phyloP scores from a whole-genome alignment of 2,797 vertebrate genomes.

The Poeciliopsis presidionis region DNA sequence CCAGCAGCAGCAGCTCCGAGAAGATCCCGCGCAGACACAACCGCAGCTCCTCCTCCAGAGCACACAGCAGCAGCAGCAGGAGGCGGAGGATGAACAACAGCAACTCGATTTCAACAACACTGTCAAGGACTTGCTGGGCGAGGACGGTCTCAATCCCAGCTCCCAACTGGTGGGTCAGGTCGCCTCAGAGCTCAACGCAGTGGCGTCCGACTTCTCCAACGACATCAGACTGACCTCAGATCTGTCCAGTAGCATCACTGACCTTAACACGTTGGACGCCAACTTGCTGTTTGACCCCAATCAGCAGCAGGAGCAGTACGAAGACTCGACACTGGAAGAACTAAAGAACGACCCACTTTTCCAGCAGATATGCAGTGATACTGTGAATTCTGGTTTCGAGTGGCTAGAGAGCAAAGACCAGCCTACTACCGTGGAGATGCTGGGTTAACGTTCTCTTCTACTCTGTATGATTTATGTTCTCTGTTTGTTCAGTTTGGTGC shows the following conservation, averaged over 20 bases:
- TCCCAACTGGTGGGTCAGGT: conserved; percentile 95
- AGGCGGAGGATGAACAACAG: conserved; percentile 77
- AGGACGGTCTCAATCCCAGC: conserved; percentile 92
- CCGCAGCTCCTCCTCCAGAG: conserved; percentile 80
- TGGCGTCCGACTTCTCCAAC: conserved; percentile 93
- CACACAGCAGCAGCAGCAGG: conserved; percentile 79
- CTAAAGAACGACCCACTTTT: conserved; percentile 99
- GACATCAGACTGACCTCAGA: conserved; percentile 98
- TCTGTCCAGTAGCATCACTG: conserved; percentile 99
- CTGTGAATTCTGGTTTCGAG: conserved; percentile 96
- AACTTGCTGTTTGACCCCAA: conserved; percentile 98
- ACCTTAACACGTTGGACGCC: conserved; percentile 97
- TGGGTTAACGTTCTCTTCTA: conserved; percentile 87
- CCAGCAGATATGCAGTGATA: conserved; percentile 99
- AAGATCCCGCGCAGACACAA: conserved; percentile 67
- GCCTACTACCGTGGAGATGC: conserved; percentile 97
- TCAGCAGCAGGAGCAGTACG: conserved; percentile 98
- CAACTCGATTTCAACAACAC: conserved; percentile 96
- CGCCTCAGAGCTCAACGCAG: conserved; percentile 90
- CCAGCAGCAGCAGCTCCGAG: conserved; percentile 71
- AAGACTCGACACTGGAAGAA: conserved; percentile 99
- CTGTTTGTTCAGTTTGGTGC: conserved; percentile 75
- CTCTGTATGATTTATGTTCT: conserved; percentile 79
- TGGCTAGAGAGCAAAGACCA: conserved; percentile 99
- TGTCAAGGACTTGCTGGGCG: conserved; percentile 96